Conservation (phyloP, 2,888 invertebrate species). For the Epistrophella euchroma region DNA sequence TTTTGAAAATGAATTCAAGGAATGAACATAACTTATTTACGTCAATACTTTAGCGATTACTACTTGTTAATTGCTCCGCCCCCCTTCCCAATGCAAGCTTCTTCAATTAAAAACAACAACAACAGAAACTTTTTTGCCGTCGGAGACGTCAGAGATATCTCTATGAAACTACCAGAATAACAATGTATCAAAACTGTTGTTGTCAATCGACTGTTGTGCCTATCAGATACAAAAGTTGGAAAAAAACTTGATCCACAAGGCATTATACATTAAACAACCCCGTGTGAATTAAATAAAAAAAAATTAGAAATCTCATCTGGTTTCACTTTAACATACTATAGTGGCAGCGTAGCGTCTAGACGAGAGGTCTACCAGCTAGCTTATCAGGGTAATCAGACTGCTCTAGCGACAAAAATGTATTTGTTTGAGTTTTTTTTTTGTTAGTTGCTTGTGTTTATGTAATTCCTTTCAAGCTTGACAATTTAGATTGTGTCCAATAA, state of each 20-base stretch:
- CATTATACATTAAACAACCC: constrained; percentile 31
- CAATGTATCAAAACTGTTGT: background rate
- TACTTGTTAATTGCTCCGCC: too few relatives aligned
- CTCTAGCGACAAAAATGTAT: background rate
- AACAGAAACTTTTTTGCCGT: background rate
- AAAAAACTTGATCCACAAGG: constrained; percentile 1
- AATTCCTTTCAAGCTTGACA: background rate
- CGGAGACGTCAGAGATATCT: constrained; percentile 49
- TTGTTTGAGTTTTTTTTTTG: background rate
- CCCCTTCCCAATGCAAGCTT: too few relatives aligned
- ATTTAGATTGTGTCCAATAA: background rate
- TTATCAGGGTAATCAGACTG: constrained; percentile 27
- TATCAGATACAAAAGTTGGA: background rate
- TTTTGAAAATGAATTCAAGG: too few relatives aligned
- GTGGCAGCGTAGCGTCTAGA: constrained; percentile 35
- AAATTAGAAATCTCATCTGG: constrained; percentile 17
- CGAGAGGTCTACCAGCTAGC: constrained; percentile 54
- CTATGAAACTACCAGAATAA: constrained; percentile 13
- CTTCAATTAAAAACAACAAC: background rate
- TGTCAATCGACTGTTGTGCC: constrained; percentile 20
- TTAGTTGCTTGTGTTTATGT: background rate
- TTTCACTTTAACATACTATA: constrained; percentile 9
- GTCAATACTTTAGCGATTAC: too few relatives aligned
- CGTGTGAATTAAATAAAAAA: background rate
- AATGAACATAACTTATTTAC: background rate